Evolutionary conservation across 2,888 invertebrate genomes (phyloP), one percentile per base, ranked within the genome.

Genomic region (Tachina lurida): DNA sequence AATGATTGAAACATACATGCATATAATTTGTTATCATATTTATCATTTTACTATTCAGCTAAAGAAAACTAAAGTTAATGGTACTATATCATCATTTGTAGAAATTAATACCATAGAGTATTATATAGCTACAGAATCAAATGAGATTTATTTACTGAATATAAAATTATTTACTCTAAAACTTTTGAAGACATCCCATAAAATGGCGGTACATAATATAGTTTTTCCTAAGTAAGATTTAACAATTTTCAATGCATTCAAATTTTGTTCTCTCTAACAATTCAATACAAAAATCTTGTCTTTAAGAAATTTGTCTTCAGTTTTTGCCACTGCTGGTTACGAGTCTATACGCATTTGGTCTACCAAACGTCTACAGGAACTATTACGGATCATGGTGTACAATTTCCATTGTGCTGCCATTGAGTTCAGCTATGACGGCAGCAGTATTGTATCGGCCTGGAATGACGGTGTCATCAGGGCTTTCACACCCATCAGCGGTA

Each of bases 331-430:
- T 0, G 96, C 96, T 54, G 96, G 97, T 76, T 95, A 95, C 89
- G 95, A 98, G 89, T 96, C 96, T 89, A 96, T 98, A 70, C 94
- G 98, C 78, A 95, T 98, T 84, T 98, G 98, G 98, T 96, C 96
- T 88, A 93, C 96, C 70, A 93, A 93, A 58, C 95, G 95, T 0
- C 95, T 95, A 89, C 95, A 95, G 90, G 98, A 98, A 93, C 93
- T 98, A 86, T 94, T 98, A 31, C 94, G 98, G 52, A 96, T 98
- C 87, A 94, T 95, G 85, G 96, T 98, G 19, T 96, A 96, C n/a
- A 98, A 98, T 93, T 97, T 97, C 92, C 95, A 95, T 5, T 98
- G 98, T 91, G 95, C 97, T 12, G 94, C 95, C 60, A 93, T 98
- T 39, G 94, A 95, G 43, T 97, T 98, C 92, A 93, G 96, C 3